phyloP scores from a whole-genome alignment of 2,113 vertebrate species.

The Piaya cayana region DNA sequence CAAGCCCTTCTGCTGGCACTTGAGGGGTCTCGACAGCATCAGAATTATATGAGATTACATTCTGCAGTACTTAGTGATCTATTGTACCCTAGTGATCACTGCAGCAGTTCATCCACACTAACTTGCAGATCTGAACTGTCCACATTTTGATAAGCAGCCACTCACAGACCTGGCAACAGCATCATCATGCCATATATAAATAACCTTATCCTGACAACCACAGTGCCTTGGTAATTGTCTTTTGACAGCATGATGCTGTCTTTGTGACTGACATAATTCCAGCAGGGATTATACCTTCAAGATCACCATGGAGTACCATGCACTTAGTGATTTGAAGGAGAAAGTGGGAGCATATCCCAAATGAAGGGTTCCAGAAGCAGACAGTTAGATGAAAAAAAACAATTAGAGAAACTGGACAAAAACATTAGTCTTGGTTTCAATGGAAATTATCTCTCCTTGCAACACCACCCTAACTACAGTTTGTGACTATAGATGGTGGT shows the following conservation, averaged over 20 bases:
- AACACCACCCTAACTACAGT: background rate
- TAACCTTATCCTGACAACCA: background rate
- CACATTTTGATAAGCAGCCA: background rate
- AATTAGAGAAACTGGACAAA: background rate
- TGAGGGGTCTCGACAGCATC: background rate
- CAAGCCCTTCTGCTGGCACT: conserved; percentile 16
- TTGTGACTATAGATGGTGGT: background rate
- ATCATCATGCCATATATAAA: background rate
- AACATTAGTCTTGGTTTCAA: background rate
- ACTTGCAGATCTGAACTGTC: background rate
- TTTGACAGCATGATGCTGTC: background rate
- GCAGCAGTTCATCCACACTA: background rate
- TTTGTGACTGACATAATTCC: background rate
- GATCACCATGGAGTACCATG: background rate
- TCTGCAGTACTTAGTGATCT: background rate
- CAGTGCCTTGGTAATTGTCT: background rate
- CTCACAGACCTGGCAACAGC: background rate
- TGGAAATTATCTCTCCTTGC: background rate
- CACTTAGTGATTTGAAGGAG: background rate
- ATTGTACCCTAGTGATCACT: background rate
- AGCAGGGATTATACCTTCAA: background rate
- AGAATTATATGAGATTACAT: background rate
- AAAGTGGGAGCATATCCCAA: background rate
- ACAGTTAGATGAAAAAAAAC: background rate
- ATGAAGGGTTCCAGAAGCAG: background rate